These are phyloP conservation scores for Pelobates fuscus DNA, from an alignment of 2,113 vertebrate species.

Conservation along the genomic window DNA sequence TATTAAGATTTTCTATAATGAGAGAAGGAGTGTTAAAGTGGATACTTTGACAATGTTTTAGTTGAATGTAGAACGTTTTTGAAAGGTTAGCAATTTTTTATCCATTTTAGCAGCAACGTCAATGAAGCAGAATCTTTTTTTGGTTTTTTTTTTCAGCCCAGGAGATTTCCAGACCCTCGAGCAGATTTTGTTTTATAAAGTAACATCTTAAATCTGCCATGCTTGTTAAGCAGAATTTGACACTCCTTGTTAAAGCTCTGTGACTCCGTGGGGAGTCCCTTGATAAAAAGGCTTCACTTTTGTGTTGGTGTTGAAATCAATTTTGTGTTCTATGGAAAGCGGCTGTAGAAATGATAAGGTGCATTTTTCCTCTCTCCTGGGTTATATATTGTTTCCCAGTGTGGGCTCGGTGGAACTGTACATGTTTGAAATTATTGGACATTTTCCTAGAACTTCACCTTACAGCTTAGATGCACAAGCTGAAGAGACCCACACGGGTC, in stretches of 20 bases:
- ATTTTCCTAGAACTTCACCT: too few species aligned
- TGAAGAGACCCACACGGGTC: too few species aligned
- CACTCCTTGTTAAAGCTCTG: constrained; percentile 6
- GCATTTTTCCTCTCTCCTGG: neutral
- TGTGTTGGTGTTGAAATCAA: constrained; percentile 16
- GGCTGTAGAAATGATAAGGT: neutral
- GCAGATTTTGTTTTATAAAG: constrained; percentile 7
- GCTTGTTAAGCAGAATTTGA: constrained; percentile 31
- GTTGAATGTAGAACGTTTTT: neutral
- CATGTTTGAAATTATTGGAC: too few species aligned
- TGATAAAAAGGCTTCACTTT: neutral
- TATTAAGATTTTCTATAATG: neutral
- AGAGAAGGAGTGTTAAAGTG: too few species aligned
- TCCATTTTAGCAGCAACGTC: neutral
- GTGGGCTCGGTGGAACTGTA: neutral
- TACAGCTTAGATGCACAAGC: too few species aligned
- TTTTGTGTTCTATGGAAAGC: constrained; percentile 5
- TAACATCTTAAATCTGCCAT: constrained; percentile 21
- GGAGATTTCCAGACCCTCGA: constrained; percentile 8
- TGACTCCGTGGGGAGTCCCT: constrained; percentile 10
- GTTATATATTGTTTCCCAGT: neutral
- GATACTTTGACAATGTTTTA: neutral
- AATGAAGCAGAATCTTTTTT: neutral
- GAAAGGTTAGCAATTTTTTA: neutral
- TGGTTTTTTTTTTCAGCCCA: neutral